Conservation (phyloP, 1,140 invertebrate species). For the Venturia canescens region DNA sequence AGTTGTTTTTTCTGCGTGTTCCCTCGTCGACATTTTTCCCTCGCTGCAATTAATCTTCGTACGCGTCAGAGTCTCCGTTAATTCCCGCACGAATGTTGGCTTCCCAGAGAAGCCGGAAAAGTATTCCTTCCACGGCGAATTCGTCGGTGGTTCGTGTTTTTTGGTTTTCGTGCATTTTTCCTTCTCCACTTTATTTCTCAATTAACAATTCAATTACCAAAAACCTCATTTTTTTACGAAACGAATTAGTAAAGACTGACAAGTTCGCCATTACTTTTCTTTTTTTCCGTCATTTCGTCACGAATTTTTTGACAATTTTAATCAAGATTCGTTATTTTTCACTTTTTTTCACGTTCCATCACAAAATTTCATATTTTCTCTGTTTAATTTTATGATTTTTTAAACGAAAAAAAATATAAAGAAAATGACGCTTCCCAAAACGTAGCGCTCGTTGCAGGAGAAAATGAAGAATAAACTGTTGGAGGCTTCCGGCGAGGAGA, state of each 20-base stretch:
- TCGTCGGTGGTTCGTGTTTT: background rate
- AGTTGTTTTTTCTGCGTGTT: background rate
- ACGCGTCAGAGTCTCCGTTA: slow-evolving; percentile 1
- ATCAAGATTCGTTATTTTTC: background rate
- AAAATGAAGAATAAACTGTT: slow-evolving; percentile 80
- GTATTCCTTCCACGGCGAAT: background rate
- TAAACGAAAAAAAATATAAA: slow-evolving; percentile 55
- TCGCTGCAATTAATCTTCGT: background rate
- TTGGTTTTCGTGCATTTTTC: background rate
- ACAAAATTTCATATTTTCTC: slow-evolving; percentile 2
- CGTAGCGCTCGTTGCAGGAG: slow-evolving; percentile 77
- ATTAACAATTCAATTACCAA: too few species aligned
- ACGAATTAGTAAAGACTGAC: too few species aligned
- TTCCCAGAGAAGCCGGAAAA: background rate
- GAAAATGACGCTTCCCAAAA: slow-evolving; percentile 61
- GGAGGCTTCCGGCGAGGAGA: slow-evolving; percentile 78
- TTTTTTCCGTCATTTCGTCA: too few species aligned
- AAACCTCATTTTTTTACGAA: too few species aligned
- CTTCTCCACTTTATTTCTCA: background rate
- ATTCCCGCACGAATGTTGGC: background rate
- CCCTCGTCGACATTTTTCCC: background rate
- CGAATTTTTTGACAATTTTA: background rate
- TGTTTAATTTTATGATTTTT: slow-evolving; percentile 65
- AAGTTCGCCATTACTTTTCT: too few species aligned
- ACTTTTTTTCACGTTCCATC: slow-evolving; percentile 18